phyloP scores from a whole-genome alignment of 2,113 vertebrate genomes.

The Dipodomys merriami region DNA sequence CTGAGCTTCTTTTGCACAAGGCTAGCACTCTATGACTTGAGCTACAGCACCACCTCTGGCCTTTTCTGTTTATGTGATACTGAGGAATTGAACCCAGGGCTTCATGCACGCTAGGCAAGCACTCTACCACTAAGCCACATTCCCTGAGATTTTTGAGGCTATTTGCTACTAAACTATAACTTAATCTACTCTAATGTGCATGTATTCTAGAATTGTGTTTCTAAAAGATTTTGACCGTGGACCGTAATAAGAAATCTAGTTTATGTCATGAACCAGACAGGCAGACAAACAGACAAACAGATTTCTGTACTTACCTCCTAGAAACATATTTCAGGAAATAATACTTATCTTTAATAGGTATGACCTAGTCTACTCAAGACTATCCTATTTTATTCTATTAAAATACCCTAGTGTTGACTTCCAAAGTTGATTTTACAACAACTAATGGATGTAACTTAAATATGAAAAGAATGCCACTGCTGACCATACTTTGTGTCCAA shows the following conservation, averaged over 20 bases:
- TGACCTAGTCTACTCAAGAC: not conserved
- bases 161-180: not conserved
- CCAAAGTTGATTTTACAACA: not conserved
- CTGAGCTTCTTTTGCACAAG: no score
- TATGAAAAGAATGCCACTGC: conserved; percentile 42
- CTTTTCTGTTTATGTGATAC: no score
- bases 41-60: no score
- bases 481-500: conserved; percentile 2
- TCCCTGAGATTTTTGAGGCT: not conserved
- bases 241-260: conserved; percentile 29
- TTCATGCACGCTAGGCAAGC: no score
- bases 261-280: not conserved
- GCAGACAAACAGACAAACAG: not conserved
- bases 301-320: not conserved
- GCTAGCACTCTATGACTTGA: no score
- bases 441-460: not conserved
- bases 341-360: not conserved
- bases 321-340: conserved; percentile 35
- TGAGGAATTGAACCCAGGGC: no score
- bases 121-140: no score
- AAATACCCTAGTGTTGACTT: not conserved
- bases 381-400: not conserved
- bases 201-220: conserved; percentile 24
- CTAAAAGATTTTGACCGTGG: conserved; percentile 36
- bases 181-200: not conserved